Percentiles rank a stretch among this genome's conserved stretches.
Evolutionary conservation across 2,888 invertebrate genomes (phyloP).

Genomic region (Drosophila mimetica): DNA sequence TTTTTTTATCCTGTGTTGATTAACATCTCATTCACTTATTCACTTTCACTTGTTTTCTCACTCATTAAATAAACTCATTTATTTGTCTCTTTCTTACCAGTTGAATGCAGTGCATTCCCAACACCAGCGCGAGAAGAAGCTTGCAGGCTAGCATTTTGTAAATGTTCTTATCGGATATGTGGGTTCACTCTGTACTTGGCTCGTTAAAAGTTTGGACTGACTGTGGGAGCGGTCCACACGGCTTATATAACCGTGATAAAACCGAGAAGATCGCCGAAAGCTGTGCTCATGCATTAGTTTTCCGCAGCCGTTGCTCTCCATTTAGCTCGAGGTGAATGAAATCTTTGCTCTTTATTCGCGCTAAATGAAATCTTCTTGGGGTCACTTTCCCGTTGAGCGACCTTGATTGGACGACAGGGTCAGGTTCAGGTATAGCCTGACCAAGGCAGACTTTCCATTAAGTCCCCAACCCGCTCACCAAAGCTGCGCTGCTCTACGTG

Average conservation of each 20-base stretch:
- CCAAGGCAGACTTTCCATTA: constrained; percentile 1
- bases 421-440: constrained; percentile 22
- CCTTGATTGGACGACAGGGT: constrained; percentile 27
- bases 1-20: no score
- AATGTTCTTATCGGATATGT: constrained; percentile 47
- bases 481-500: constrained; percentile 49
- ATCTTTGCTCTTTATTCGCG: constrained; percentile 39
- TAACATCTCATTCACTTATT: neutral
- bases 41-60: neutral
- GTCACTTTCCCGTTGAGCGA: constrained; percentile 53
- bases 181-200: constrained; percentile 43
- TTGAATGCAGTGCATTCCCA: constrained; percentile 56
- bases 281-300: constrained; percentile 37
- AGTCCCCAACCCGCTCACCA: neutral
- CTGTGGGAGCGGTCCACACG: constrained; percentile 54
- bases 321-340: constrained; percentile 22
- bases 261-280: constrained; percentile 45
- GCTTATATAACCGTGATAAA: constrained; percentile 57
- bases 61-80: no score
- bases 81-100: constrained; percentile 38
- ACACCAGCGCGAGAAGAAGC: constrained; percentile 48
- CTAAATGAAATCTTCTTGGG: constrained; percentile 46
- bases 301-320: constrained; percentile 19
- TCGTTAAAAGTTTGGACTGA: constrained; percentile 70
- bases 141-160: constrained; percentile 51